These are phyloP conservation scores for Dolichopus griseipennis DNA, from an alignment of 2,888 invertebrate genomes.

Conservation along the genomic window DNA sequence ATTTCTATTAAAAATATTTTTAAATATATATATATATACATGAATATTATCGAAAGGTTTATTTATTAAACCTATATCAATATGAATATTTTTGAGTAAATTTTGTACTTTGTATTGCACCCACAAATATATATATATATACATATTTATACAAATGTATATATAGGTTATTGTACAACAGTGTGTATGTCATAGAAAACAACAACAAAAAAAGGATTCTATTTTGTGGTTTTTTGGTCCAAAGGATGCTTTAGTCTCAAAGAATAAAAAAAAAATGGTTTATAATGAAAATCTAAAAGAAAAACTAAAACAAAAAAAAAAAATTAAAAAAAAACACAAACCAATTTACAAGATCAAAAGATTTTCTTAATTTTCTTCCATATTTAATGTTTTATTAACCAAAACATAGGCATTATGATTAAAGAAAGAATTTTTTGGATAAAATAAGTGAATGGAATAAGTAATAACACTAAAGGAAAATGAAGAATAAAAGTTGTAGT, in stretches of 20 bases:
- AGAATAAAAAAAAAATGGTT: neutral
- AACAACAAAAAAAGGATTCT: neutral
- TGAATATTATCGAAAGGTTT: no score
- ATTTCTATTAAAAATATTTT: no score
- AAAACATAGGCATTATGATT: neutral
- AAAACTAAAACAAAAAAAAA: neutral
- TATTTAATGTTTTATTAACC: slow-evolving; percentile 1
- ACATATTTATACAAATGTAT: no score
- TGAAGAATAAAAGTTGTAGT: neutral
- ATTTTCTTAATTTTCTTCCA: slow-evolving; percentile 2
- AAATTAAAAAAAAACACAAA: neutral
- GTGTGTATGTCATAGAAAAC: neutral
- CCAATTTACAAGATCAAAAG: neutral
- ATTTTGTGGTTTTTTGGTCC: neutral
- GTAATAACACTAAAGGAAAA: neutral
- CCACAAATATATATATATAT: no score
- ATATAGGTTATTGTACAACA: no score
- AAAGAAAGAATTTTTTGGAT: neutral
- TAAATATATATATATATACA: no score
- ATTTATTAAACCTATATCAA: no score
- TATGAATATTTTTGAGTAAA: no score
- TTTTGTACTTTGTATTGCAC: no score
- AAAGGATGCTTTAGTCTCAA: neutral
- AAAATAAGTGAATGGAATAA: neutral
- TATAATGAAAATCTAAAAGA: neutral